Percentiles rank a stretch among this genome's conserved stretches.
Conservation (phyloP, 2,888 invertebrate genomes). For the Aphidoletes aphidimyza region DNA sequence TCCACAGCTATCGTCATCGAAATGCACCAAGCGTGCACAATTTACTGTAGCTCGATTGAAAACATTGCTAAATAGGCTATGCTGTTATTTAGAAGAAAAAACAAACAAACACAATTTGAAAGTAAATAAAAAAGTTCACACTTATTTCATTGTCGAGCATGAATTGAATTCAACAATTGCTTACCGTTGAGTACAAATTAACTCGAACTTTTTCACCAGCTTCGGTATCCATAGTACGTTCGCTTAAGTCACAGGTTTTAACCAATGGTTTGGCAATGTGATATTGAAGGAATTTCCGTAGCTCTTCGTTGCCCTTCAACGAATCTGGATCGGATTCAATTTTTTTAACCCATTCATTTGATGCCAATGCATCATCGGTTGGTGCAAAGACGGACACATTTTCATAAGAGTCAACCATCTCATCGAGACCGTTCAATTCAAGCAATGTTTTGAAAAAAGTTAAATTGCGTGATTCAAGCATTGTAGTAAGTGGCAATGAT, state of each 20-base stretch:
- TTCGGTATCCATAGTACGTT: constrained; percentile 68
- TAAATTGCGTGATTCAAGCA: constrained; percentile 72
- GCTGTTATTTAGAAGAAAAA: constrained; percentile 61
- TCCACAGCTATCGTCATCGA: constrained; percentile 75
- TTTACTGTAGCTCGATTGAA: constrained; percentile 74
- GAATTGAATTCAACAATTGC: not conserved
- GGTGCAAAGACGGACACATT: constrained; percentile 75
- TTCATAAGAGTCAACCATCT: constrained; percentile 70
- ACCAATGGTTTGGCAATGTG: constrained; percentile 72
- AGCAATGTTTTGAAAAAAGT: constrained; percentile 71
- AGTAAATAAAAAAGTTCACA: not conserved
- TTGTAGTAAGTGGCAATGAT: constrained; percentile 64
- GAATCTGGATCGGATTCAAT: constrained; percentile 64
- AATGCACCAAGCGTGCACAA: constrained; percentile 72
- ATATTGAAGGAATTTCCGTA: constrained; percentile 72
- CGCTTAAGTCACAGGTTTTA: constrained; percentile 70
- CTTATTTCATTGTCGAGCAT: no score
- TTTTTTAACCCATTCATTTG: constrained; percentile 64
- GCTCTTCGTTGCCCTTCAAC: constrained; percentile 65
- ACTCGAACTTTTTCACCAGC: constrained; percentile 69
- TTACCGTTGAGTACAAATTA: constrained; percentile 72
- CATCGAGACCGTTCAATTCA: constrained; percentile 69
- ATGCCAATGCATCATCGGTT: constrained; percentile 72
- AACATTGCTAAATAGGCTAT: constrained; percentile 70
- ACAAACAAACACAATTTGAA: constrained; percentile 54